These are phyloP conservation scores for Protonemura montana DNA, from an alignment of 2,888 invertebrate genomes.

Conservation along the genomic window DNA sequence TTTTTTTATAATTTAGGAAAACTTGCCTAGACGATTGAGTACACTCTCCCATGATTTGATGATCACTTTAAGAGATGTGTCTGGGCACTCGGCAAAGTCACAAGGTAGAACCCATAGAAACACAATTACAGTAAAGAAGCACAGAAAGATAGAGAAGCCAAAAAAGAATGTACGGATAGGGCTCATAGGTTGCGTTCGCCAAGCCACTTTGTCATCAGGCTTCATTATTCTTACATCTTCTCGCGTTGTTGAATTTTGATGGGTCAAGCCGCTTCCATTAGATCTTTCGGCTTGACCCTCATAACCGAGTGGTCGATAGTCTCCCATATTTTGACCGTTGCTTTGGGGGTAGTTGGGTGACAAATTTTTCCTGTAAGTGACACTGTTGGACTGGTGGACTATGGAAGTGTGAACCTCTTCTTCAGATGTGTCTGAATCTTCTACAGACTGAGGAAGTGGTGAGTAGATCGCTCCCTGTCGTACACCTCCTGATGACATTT, in stretches of 20 bases:
- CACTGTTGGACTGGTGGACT: slow-evolving; percentile 43
- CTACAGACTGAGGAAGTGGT: slow-evolving; percentile 78
- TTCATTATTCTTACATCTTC: slow-evolving; percentile 49
- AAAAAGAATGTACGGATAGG: slow-evolving; percentile 73
- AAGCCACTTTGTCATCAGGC: slow-evolving; percentile 35
- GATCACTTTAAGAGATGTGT: slow-evolving; percentile 48
- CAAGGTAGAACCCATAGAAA: slow-evolving; percentile 82
- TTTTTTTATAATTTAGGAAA: not conserved
- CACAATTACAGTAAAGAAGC: slow-evolving; percentile 73
- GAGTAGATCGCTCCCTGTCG: slow-evolving; percentile 65
- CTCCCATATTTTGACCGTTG: slow-evolving; percentile 50
- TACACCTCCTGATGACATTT: slow-evolving; percentile 49
- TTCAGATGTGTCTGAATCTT: slow-evolving; percentile 81
- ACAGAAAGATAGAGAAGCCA: slow-evolving; percentile 73
- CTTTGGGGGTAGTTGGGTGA: slow-evolving; percentile 42
- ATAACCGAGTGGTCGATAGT: slow-evolving; percentile 50
- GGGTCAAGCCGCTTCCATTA: slow-evolving; percentile 46
- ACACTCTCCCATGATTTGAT: slow-evolving; percentile 57
- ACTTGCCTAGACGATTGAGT: slow-evolving; percentile 58
- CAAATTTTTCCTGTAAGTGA: slow-evolving; percentile 44
- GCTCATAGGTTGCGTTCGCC: slow-evolving; percentile 66
- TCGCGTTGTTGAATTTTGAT: slow-evolving; percentile 41
- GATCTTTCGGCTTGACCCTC: slow-evolving; percentile 47
- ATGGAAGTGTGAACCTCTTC: slow-evolving; percentile 59
- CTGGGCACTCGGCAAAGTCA: slow-evolving; percentile 71